These are phyloP conservation scores for Zaprionus davidi DNA, from an alignment of 1,140 invertebrate genomes.

Conservation along the genomic window DNA sequence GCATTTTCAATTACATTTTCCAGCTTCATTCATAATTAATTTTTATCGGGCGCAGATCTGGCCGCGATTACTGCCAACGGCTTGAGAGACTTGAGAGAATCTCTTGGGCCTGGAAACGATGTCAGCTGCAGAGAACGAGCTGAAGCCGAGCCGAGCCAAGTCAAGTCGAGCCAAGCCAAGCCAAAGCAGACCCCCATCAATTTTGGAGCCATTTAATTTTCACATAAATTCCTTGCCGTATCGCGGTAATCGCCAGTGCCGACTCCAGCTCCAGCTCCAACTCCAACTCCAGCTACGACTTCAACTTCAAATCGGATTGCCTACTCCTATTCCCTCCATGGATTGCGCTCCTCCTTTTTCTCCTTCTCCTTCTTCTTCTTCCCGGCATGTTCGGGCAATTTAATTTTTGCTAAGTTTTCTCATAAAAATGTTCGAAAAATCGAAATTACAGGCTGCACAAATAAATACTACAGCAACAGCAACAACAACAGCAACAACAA, in stretches of 20 bases:
- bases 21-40: conserved; percentile 75
- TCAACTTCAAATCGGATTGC: neutral
- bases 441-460: conserved; percentile 71
- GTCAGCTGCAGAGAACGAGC: conserved; percentile 43
- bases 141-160: neutral
- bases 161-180: conserved; percentile 1
- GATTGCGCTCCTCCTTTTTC: neutral
- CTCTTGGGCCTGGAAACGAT: conserved; percentile 61
- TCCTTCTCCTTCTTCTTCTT: neutral
- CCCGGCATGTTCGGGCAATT: conserved; percentile 73
- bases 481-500: conserved; percentile 33
- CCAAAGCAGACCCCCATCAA: conserved; percentile 49
- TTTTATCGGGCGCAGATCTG: conserved; percentile 76
- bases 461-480: conserved; percentile 8
- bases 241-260: conserved; percentile 55
- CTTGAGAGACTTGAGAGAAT: conserved; percentile 44
- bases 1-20: conserved; percentile 75
- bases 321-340: neutral
- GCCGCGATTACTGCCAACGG: conserved; percentile 61
- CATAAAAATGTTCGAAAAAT: conserved; percentile 78
- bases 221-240: conserved; percentile 78
- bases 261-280: conserved; percentile 9
- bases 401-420: conserved; percentile 81
- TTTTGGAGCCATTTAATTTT: conserved; percentile 74
- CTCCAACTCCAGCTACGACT: neutral